These are phyloP conservation scores for Drosophila kurseongensis DNA, from an alignment of 1,140 invertebrate genomes.

Conservation along the genomic window DNA sequence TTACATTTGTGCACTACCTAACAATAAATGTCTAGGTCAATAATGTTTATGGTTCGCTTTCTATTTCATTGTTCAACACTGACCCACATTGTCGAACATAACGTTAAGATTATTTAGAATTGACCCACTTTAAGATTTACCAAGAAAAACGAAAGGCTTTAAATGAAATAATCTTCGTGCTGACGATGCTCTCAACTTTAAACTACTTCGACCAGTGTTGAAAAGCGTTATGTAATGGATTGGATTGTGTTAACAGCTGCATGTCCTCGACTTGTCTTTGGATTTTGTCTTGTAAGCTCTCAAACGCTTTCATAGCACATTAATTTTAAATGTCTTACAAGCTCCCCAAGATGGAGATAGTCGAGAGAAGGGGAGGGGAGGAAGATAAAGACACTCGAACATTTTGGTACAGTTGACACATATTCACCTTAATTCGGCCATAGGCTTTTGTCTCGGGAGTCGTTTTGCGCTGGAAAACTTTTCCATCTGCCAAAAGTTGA, in stretches of 20 bases:
- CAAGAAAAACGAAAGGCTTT: constrained; percentile 2
- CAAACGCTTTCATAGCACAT: constrained; percentile 50
- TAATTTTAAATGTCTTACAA: constrained; percentile 67
- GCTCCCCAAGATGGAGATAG: constrained; percentile 12
- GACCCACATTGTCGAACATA: not conserved
- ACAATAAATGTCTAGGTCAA: no score
- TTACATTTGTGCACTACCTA: no score
- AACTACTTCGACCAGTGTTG: constrained; percentile 20
- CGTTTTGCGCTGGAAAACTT: constrained; percentile 56
- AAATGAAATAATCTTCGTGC: not conserved
- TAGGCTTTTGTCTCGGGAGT: constrained; percentile 64
- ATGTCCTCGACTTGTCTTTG: constrained; percentile 44
- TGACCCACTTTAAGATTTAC: not conserved
- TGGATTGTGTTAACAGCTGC: constrained; percentile 40
- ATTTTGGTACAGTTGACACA: constrained; percentile 59
- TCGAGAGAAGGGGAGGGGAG: not conserved
- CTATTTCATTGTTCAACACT: constrained; percentile 5
- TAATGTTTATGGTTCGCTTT: not conserved
- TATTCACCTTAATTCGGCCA: constrained; percentile 41
- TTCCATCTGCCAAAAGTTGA: constrained; percentile 34
- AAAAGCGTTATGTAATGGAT: constrained; percentile 13
- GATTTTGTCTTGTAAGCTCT: constrained; percentile 42
- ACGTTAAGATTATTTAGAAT: not conserved
- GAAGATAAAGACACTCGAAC: constrained; percentile 7
- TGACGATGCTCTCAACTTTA: not conserved